Base-by-base conservation (phyloP, 1,140 invertebrate species). In the Paracyclopina nana region DNA sequence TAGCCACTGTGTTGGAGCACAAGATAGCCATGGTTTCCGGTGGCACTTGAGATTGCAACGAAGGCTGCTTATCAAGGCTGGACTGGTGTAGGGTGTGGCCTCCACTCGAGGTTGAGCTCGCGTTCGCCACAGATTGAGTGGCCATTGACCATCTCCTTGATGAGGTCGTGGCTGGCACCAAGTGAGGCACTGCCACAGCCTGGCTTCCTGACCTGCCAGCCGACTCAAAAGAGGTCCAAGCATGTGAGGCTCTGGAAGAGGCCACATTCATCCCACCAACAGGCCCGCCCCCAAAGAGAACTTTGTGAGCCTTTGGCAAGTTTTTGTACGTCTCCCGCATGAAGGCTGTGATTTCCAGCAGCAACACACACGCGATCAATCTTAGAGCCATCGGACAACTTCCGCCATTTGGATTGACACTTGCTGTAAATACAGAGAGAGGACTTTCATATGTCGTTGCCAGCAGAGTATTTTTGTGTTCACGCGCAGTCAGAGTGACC, bases 301-400 rank as follows among this genome's bases (percentile, higher is more conserved):
- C 22, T 51, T 54, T 6, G 54, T 48, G 45, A 31, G 26, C 56
- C 42, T 61, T 59, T 12, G 68, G 72, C 41, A 77, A 59, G 53
- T 68, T 64, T 58, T 83, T 69, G 63, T 95, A 96, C 0, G 88
- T 95, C 67, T 99, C 95, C 12, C 95, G 68, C 18, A 99, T 66
- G 63, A 97, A 99, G 0, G 88, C 78, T 0, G 94, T 98, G 25
- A 99, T 92, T 72, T 99, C 94, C 56, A 87, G 72, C 3, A 99
- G 70, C 4, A 99, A 68, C 30, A 90, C 77, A 62, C 88, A 95
- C 1, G 90, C 90, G 9, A 96, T 72, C 54, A 97, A 68, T 58
- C 91, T 77, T 6, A 99, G 67, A 1, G 90, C 85, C 50, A 86
- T 75, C 1, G 94, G 92, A 67, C 92, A 97, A 20, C 75, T 73